Evolutionary conservation across 1,140 invertebrate species (phyloP), one percentile per base, ranked within the genome.

Genomic region (Cepaea nemoralis): DNA sequence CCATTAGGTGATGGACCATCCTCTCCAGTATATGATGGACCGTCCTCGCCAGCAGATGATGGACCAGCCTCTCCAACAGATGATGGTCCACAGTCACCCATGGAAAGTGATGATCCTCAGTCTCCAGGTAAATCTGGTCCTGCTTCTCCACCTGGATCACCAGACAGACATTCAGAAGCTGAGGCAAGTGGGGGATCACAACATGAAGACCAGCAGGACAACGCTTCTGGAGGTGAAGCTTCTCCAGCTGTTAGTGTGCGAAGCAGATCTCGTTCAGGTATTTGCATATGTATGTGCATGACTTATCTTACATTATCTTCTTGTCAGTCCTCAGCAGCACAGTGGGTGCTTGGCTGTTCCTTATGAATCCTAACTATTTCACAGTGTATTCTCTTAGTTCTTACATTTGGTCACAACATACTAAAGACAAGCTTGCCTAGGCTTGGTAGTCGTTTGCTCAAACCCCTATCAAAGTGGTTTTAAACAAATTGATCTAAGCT

Each of bases 181-280:
- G 50, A 55, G n/a, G 50, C 50, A 55, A 55, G 16, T 2, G 1
- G 6, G 19, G 50, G 22, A 5, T 22, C 22, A 3, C 8, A 5
- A 22, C 16, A 2, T 1, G 50, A 55, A 55, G 50, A 55, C 8
- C 50, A 55, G 50, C 50, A 55, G n/a, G 59, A 31, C 19, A 55
- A 55, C n/a, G 50, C 19, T 55, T 55, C 50, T 22, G 50, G 8
- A 37, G 59, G 8, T n/a, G 67, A 37, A 27, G 77, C 48, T 0
- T 82, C 81, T 24, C 83, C 81, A 39, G 81, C 82, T 77, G 81
- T 73, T 48, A 80, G 86, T 70, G 81, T 67, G 69, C 66, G 80
- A 19, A 85, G 83, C 71, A 77, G 81, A 5, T 77, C 81, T 33
- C 77, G 74, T 19, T 85, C 83, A 37, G 59, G 59, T 84, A 84